These are phyloP conservation scores for Allobates femoralis DNA, from an alignment of 2,797 vertebrate species.

Conservation along the genomic window DNA sequence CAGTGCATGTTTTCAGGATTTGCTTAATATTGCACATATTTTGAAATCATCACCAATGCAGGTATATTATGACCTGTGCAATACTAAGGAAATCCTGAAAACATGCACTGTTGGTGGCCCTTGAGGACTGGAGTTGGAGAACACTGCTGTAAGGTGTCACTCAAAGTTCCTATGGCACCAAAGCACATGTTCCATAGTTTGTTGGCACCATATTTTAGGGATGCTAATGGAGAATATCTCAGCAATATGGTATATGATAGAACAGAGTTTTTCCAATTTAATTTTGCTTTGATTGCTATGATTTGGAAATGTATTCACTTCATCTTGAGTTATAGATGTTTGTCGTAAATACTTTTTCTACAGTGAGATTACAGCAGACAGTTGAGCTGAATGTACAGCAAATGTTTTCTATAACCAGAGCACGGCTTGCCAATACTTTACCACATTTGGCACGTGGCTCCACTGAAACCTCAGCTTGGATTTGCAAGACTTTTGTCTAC, in stretches of 20 bases:
- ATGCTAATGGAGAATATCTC: not conserved
- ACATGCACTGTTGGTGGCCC: too few relatives aligned
- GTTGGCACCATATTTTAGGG: too few relatives aligned
- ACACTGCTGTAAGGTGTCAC: too few relatives aligned
- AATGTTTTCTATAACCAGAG: constrained; percentile 43
- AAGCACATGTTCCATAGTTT: too few relatives aligned
- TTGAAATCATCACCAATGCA: too few relatives aligned
- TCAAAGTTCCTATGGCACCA: too few relatives aligned
- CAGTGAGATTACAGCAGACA: not conserved
- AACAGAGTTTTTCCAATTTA: not conserved
- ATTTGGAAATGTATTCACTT: not conserved
- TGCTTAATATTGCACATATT: too few relatives aligned
- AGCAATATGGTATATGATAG: not conserved
- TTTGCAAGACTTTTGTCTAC: constrained; percentile 43
- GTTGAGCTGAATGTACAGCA: constrained; percentile 17
- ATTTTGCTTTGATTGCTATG: not conserved
- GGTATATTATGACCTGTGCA: too few relatives aligned
- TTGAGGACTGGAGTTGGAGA: too few relatives aligned
- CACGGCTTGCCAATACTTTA: constrained; percentile 30
- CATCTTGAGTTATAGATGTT: not conserved
- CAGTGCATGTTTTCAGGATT: too few relatives aligned
- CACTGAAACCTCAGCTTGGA: constrained; percentile 40
- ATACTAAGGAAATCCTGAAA: too few relatives aligned
- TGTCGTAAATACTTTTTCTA: constrained; percentile 4
- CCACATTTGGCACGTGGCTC: constrained; percentile 37